Conservation (phyloP, 2,888 invertebrate species). For the Oligia latruncula region DNA sequence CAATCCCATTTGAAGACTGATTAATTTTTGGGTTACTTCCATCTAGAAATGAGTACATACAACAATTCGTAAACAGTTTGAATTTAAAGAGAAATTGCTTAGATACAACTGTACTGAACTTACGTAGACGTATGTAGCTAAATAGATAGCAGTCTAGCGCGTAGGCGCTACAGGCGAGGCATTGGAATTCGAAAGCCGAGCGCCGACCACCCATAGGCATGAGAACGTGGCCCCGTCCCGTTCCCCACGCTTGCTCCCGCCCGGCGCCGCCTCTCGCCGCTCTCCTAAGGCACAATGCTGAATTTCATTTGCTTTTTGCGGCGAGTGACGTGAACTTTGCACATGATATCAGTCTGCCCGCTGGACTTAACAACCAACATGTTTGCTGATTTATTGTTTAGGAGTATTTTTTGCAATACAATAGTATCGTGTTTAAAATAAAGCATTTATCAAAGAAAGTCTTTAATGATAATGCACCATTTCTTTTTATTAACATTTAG, state of each 20-base stretch:
- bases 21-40: constrained; percentile 22
- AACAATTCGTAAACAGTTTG: constrained; percentile 6
- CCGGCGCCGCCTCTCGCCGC: constrained; percentile 87
- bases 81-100: constrained; percentile 51
- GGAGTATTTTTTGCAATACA: background rate
- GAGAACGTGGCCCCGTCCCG: constrained; percentile 88
- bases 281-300: constrained; percentile 86
- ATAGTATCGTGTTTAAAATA: constrained; percentile 6
- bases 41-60: constrained; percentile 7
- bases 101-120: constrained; percentile 56
- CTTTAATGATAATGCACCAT: background rate
- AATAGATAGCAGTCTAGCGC: constrained; percentile 80
- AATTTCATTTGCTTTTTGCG: constrained; percentile 88
- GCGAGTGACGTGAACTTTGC: constrained; percentile 74
- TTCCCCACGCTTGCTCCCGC: constrained; percentile 86
- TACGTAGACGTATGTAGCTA: constrained; percentile 68
- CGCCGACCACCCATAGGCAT: constrained; percentile 90
- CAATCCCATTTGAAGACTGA: constrained; percentile 47
- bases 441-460: background rate
- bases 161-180: constrained; percentile 89
- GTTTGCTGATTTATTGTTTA: constrained; percentile 13
- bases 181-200: constrained; percentile 90
- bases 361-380: constrained; percentile 52
- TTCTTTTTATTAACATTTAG: background rate
- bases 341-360: constrained; percentile 66